phyloP scores from a whole-genome alignment of 2,797 vertebrate species.

The Bovichtus variegatus region DNA sequence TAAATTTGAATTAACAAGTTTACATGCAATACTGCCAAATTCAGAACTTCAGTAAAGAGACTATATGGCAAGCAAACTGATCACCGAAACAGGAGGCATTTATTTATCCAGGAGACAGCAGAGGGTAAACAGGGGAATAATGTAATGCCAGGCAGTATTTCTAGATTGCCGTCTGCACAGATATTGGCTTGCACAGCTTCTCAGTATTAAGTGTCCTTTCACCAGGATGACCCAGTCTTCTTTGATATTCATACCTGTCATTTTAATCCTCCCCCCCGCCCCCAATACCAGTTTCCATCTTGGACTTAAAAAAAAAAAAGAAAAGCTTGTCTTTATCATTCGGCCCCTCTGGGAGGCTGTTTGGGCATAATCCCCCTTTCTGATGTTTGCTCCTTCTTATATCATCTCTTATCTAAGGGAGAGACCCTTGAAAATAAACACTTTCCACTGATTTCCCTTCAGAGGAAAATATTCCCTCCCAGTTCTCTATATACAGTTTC shows the following conservation, averaged over 20 bases:
- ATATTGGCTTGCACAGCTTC: constrained; percentile 25
- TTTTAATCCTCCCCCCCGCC: constrained; percentile 54
- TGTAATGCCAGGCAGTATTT: constrained; percentile 11
- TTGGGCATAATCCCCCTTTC: constrained; percentile 60
- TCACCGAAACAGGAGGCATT: not conserved
- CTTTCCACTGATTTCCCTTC: constrained; percentile 58
- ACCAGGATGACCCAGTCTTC: constrained; percentile 24
- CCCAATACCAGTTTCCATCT: constrained; percentile 24
- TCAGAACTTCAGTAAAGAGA: not conserved
- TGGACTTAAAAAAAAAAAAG: constrained; percentile 12
- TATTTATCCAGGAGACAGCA: not conserved
- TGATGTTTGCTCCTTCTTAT: constrained; percentile 61
- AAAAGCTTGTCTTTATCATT: constrained; percentile 48
- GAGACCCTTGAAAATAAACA: constrained; percentile 71
- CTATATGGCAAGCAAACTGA: not conserved
- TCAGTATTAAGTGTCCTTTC: constrained; percentile 35
- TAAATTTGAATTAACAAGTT: not conserved
- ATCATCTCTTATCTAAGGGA: constrained; percentile 61
- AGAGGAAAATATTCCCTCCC: constrained; percentile 45
- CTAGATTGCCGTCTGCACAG: constrained; percentile 37
- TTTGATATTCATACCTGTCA: constrained; percentile 57
- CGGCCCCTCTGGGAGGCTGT: constrained; percentile 53
- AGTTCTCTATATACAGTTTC: constrained; percentile 47
- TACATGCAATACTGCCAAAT: not conserved
- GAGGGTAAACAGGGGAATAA: constrained; percentile 6